These are phyloP conservation scores for Tympanuchus pallidicinctus DNA, from an alignment of 2,113 vertebrate species.

Conservation along the genomic window DNA sequence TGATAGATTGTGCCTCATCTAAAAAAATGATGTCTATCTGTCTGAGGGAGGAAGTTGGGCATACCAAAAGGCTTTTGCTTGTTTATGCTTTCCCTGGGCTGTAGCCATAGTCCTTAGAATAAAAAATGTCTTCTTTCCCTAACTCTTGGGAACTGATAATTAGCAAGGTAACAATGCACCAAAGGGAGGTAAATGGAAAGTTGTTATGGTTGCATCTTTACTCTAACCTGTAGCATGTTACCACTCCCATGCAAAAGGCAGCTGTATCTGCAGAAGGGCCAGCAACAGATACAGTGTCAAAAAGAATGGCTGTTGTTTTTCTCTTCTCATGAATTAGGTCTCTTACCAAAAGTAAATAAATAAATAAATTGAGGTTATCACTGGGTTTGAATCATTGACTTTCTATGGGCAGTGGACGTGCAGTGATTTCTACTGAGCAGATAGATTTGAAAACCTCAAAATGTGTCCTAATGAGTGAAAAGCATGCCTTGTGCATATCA, in stretches of 20 bases:
- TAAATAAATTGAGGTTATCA: not conserved
- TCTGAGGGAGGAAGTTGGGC: not conserved
- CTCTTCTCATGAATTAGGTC: not conserved
- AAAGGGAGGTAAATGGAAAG: not conserved
- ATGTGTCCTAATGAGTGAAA: not conserved
- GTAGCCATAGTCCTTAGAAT: not conserved
- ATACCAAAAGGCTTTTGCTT: not conserved
- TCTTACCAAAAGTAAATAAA: not conserved
- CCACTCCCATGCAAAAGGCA: not conserved
- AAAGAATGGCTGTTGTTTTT: not conserved
- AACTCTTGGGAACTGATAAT: not conserved
- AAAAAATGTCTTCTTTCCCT: not conserved
- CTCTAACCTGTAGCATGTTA: not conserved
- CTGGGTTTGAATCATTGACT: not conserved
- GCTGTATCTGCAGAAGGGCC: not conserved
- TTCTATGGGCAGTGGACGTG: not conserved
- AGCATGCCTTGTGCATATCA: not conserved
- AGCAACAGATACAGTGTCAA: not conserved
- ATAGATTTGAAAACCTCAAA: not conserved
- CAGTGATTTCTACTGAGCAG: not conserved
- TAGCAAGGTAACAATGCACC: not conserved
- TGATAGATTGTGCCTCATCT: not conserved
- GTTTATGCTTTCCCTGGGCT: constrained; percentile 15
- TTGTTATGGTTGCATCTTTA: not conserved
- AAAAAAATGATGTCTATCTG: constrained; percentile 14